These are phyloP conservation scores for Ornithoptera alexandrae DNA, from an alignment of 2,888 invertebrate species.

Conservation along the genomic window DNA sequence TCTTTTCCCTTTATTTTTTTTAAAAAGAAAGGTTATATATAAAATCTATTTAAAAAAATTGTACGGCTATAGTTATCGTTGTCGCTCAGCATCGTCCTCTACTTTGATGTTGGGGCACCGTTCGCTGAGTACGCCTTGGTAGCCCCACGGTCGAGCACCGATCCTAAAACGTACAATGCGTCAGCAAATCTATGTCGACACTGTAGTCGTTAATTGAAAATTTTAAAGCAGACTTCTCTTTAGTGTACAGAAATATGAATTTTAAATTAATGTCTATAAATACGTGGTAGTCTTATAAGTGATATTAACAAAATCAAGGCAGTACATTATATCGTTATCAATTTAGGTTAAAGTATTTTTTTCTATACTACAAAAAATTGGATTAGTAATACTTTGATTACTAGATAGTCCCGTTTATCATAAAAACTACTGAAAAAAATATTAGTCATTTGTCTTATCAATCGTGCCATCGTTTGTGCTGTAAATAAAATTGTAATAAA, in stretches of 20 bases:
- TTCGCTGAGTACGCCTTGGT: neutral
- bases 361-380: neutral
- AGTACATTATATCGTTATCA: constrained; percentile 17
- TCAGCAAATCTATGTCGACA: neutral
- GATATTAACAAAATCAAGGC: neutral
- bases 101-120: neutral
- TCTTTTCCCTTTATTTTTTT: neutral
- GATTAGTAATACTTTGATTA: constrained; percentile 7
- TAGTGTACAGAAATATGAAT: too few relatives aligned
- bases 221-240: neutral
- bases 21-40: neutral
- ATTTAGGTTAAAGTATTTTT: constrained; percentile 7
- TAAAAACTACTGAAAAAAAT: neutral
- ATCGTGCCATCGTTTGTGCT: neutral
- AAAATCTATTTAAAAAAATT: neutral
- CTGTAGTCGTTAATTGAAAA: neutral
- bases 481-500: too few relatives aligned
- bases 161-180: neutral
- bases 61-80: neutral
- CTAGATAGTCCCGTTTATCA: constrained; percentile 1
- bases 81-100: neutral
- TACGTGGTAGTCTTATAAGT: neutral
- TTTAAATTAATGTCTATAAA: too few relatives aligned
- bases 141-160: neutral
- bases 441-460: neutral